A percentile compares a stretch with the other conserved stretches of the same genome.
phyloP scores from a whole-genome alignment of 1,140 invertebrate species.

The Rhopalosiphum maidis region DNA sequence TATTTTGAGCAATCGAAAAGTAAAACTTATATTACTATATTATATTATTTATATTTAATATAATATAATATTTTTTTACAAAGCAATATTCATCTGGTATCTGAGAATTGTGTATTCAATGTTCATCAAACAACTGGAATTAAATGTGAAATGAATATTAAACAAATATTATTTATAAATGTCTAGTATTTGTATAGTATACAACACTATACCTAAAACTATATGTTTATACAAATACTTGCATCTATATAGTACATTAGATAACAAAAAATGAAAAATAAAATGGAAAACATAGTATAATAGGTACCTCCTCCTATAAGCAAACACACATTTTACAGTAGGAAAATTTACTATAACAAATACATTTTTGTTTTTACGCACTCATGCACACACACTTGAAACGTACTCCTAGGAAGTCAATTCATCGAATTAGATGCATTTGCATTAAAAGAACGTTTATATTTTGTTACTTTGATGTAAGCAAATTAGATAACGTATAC shows the following conservation, averaged over 20 bases:
- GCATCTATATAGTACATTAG: neutral
- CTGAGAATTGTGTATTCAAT: neutral
- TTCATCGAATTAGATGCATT: neutral
- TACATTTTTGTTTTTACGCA: neutral
- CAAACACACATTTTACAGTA: neutral
- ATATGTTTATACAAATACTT: neutral
- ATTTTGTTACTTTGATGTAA: constrained; percentile 10
- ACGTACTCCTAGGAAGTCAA: neutral
- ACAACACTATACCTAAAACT: neutral
- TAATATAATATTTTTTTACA: no score
- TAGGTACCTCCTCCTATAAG: no score
- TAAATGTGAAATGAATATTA: neutral
- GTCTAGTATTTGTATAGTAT: neutral
- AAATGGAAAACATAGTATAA: no score
- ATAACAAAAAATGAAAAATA: no score
- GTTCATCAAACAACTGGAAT: neutral
- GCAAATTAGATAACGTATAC: neutral
- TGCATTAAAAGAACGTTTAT: neutral
- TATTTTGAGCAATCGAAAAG: neutral
- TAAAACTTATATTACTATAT: neutral
- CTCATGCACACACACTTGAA: neutral
- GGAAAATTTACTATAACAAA: neutral
- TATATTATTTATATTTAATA: neutral
- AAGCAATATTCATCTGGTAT: neutral
- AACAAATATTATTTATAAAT: neutral